Evolutionary conservation across 1,140 invertebrate species (phyloP), one percentile per base, ranked within the genome.

Genomic region (Aplysia californica): DNA sequence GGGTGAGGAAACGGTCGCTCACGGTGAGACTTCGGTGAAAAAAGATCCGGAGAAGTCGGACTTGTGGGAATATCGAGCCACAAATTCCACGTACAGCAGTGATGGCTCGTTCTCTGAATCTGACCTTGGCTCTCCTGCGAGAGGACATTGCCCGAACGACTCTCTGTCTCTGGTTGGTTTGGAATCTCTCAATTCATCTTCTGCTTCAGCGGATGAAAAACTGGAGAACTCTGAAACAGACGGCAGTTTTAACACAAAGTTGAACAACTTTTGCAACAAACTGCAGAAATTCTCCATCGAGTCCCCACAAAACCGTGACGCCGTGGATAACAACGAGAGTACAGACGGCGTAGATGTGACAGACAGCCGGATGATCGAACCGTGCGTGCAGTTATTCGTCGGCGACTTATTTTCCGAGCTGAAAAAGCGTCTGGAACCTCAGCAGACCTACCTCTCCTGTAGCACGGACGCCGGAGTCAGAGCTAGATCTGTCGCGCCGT

Each of bases 241-340:
- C 39, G 55, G 38, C 35, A 72, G 70, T 61, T 72, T 72, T 72
- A 72, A 72, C 39, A 39, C 70, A 6, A 72, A 72, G 56, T 39
- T 72, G 70, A 38, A 72, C 36, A 31, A 35, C 18, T 39, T 61
- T 10, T 72, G 55, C 21, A 38, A 15, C 18, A 59, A 18, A 1
- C 29, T 72, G 56, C 4, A 61, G 4, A 36, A 61, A 15, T 72
- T 72, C n/a, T 61, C 70, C n/a, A 72, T 72, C 2, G 23, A 35
- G 10, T 55, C 55, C 31, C 70, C 70, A 50, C 20, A 31, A 33
- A 56, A 39, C 61, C 5, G 33, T 35, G 3, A 36, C 66, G 29
- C 1, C 26, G 15, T 26, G 31, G 20, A 44, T 41, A 18, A 70
- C 50, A 56, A 31, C 68, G 2, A 56, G 44, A 31, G 21, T 44